Evolutionary conservation across 53 echinoderm and acorn worm species (phyloP), one percentile per base, ranked within the genome.

Genomic region (Stichopus horrens): DNA sequence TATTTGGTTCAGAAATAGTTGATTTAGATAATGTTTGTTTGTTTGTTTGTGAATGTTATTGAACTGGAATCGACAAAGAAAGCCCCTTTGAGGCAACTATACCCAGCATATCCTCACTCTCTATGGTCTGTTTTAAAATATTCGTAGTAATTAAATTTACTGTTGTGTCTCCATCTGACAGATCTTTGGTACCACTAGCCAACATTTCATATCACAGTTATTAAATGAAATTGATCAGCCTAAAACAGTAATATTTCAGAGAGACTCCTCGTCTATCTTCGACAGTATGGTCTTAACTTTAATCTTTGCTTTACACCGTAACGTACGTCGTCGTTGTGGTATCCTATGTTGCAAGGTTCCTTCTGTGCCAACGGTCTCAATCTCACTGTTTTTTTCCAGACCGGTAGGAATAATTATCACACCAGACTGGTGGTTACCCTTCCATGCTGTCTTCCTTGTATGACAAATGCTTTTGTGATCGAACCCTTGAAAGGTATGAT

Each of bases 391-490:
- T 53, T 79, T 53, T 5, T 9, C 55, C 53, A n/a, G 55, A 79
- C 79, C 79, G 51, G 79, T 79, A 8, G 79, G 79, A 55, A 79
- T 79, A 19, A 79, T 14, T 5, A 63, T 63, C 63, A 63, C 16
- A 13, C 11, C 4, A 0, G 7, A 13, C 10, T 63, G 16, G 16
- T 63, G 10, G 10, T 63, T 16, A 10, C 63, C 63, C 8, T 63
- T 63, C 5, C 16, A 10, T 16, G 8, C 10, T 16, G 63, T 10
- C 16, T 16, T 0, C 8, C 16, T 63, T 63, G 79, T 0, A 5
- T 5, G 0, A 52, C 52, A 52, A 16, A 14, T 79, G 52, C 0
- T 4, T 4, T 9, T 18, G 5, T 18, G 4, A 5, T 18, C 52
- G 4, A 5, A 55, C 55, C 52, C 16, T 55, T 53, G n/a, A 52